Percentiles rank a stretch among this genome's conserved stretches.
Conservation (phyloP, 2,888 invertebrate species). For the Camponotus fellah region DNA sequence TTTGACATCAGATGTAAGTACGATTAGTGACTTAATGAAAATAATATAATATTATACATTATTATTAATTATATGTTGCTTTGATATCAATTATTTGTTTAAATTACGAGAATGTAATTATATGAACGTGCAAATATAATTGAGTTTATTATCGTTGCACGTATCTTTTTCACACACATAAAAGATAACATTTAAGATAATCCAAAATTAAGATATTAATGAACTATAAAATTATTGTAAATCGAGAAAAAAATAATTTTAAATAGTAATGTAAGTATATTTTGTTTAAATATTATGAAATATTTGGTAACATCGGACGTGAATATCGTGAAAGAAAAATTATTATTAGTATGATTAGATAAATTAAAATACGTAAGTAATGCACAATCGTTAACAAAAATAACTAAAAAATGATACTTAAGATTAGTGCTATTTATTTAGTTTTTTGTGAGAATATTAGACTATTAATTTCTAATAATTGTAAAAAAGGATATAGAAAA, state of each 20-base stretch:
- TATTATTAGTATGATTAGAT: background rate
- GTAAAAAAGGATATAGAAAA: background rate
- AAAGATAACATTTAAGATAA: background rate
- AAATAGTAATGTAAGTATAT: background rate
- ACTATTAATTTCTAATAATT: background rate
- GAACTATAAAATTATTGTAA: background rate
- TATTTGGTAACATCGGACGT: background rate
- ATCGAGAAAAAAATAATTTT: background rate
- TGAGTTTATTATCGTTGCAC: background rate
- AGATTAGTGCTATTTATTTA: background rate
- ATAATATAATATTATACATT: background rate
- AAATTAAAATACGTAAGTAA: background rate
- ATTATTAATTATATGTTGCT: background rate
- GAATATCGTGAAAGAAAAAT: background rate
- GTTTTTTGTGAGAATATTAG: background rate
- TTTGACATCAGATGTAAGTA: background rate
- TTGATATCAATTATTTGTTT: background rate
- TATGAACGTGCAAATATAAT: background rate
- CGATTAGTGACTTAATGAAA: background rate
- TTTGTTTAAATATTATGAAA: background rate
- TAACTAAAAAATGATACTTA: background rate
- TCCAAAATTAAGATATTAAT: no score
- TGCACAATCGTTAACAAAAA: background rate
- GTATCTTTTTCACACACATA: background rate
- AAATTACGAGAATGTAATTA: no score